Conservation (phyloP, 2,888 invertebrate genomes). For the Meandrusa payeni region DNA sequence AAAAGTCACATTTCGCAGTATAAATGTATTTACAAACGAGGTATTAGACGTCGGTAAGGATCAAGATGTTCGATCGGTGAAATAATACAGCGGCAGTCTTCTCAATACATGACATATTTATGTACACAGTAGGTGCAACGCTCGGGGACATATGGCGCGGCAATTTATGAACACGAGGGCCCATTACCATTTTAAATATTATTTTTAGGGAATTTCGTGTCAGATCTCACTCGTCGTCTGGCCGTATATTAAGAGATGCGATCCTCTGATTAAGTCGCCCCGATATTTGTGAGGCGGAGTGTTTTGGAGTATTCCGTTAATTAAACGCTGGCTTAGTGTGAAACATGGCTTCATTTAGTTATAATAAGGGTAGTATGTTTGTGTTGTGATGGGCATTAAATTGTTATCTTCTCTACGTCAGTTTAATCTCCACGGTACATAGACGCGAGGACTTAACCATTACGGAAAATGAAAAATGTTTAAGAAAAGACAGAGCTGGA, state of each 20-base stretch:
- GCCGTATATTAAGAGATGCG: conserved; percentile 77
- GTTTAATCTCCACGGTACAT: conserved; percentile 10
- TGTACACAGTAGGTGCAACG: conserved; percentile 77
- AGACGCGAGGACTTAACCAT: too few species aligned
- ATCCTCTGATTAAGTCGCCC: conserved; percentile 75
- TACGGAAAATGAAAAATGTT: too few species aligned
- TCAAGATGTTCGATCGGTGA: conserved; percentile 49
- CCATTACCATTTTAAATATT: conserved; percentile 82
- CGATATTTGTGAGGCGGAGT: conserved; percentile 60
- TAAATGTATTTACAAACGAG: too few species aligned
- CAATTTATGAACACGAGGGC: conserved; percentile 77
- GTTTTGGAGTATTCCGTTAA: conserved; percentile 67
- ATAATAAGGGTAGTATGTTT: conserved; percentile 18
- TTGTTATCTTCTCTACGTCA: conserved; percentile 12
- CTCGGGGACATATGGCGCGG: conserved; percentile 75
- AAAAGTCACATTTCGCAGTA: too few species aligned
- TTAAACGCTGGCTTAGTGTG: conserved; percentile 55
- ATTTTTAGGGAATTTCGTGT: conserved; percentile 81
- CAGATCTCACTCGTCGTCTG: conserved; percentile 78
- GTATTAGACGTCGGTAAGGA: too few species aligned
- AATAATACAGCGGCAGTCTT: conserved; percentile 59
- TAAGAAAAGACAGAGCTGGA: too few species aligned
- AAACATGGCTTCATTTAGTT: conserved; percentile 30
- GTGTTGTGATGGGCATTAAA: conserved; percentile 18
- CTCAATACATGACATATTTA: conserved; percentile 79